A percentile compares a stretch with the other conserved stretches of the same genome.
phyloP scores from a whole-genome alignment of 2,797 vertebrate species.

The Mormyrus hasselquistii region DNA sequence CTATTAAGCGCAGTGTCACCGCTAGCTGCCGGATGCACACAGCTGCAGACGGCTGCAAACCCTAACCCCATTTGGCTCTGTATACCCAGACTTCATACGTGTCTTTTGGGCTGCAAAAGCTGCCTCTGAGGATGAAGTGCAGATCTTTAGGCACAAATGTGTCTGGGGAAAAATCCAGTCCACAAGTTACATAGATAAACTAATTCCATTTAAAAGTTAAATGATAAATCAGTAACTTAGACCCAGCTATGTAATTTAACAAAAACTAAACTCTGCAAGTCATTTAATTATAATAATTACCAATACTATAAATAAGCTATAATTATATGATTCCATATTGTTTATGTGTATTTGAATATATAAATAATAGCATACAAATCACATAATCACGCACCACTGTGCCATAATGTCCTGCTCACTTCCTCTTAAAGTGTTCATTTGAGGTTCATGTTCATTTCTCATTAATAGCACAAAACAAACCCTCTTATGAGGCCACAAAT shows the following conservation, averaged over 20 bases:
- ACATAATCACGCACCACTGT: background rate
- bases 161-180: background rate
- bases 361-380: background rate
- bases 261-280: background rate
- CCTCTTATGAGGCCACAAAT: background rate
- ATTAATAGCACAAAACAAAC: background rate
- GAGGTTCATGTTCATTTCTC: background rate
- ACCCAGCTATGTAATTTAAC: background rate
- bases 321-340: background rate
- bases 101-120: background rate
- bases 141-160: background rate
- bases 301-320: background rate
- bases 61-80: constrained; percentile 41
- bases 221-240: background rate
- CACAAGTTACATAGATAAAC: background rate
- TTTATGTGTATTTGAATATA: background rate
- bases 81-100: background rate
- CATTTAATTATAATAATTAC: background rate
- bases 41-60: constrained; percentile 40
- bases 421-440: background rate
- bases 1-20: constrained; percentile 34
- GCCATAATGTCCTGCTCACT: background rate
- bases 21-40: constrained; percentile 23
- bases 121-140: background rate
- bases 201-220: background rate